Evolutionary conservation across 2,113 vertebrate species (phyloP).

Genomic region (Crotalus horridus): DNA sequence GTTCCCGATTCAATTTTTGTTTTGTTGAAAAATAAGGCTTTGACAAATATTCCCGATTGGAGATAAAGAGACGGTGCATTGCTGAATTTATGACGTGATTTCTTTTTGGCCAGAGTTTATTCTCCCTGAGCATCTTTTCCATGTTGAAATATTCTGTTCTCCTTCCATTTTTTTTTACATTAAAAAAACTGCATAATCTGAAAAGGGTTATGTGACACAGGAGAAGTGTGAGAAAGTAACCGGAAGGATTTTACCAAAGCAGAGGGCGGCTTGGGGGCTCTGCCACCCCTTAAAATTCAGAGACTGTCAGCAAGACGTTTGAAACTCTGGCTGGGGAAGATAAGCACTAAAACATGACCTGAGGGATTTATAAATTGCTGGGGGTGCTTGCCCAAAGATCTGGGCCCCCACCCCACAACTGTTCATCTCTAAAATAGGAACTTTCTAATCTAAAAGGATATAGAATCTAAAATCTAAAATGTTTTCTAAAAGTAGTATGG

Average conservation of each 20-base stretch:
- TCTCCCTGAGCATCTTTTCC: background rate
- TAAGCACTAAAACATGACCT: too few species aligned
- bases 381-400: background rate
- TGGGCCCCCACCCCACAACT: background rate
- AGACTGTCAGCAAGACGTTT: too few species aligned
- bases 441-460: background rate
- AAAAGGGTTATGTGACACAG: background rate
- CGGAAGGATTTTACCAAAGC: background rate
- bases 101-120: background rate
- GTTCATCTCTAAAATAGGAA: background rate
- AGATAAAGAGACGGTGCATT: background rate
- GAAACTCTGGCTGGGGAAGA: background rate
- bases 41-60: slow-evolving; percentile 40
- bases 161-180: background rate
- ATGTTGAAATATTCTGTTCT: background rate
- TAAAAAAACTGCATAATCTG: background rate
- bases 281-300: too few species aligned
- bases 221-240: background rate
- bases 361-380: background rate
- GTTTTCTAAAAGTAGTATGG: background rate
- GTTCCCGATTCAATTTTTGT: slow-evolving; percentile 6
- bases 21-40: background rate
- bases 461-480: background rate
- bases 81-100: background rate
- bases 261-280: rapidly evolving